Evolutionary conservation across 2,797 vertebrate genomes (phyloP).

Genomic region (Pseudopleuronectes americanus): DNA sequence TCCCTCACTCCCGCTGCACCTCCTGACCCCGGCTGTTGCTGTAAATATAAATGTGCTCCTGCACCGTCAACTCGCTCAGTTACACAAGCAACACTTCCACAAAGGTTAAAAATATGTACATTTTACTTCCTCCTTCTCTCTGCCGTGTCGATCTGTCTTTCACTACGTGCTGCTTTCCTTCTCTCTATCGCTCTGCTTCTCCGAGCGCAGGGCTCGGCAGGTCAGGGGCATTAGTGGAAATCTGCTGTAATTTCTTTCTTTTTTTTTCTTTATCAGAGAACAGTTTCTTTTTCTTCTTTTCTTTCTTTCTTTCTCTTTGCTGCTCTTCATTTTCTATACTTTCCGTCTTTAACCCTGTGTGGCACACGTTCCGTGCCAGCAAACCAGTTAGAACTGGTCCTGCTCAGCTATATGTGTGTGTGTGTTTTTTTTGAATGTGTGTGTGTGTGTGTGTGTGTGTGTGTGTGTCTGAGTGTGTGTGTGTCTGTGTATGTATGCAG

Average conservation of each 20-base stretch:
- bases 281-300: conserved; percentile 30
- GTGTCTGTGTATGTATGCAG: conserved; percentile 29
- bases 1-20: conserved; percentile 46
- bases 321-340: neutral
- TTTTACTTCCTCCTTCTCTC: conserved; percentile 52
- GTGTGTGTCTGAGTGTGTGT: neutral
- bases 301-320: neutral
- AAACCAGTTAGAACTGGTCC: conserved; percentile 91
- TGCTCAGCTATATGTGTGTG: conserved; percentile 44
- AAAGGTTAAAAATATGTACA: conserved; percentile 63
- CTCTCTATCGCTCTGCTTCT: conserved; percentile 36
- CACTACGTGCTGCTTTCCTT: conserved; percentile 7
- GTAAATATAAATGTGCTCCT: conserved; percentile 67
- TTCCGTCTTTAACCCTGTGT: conserved; percentile 65
- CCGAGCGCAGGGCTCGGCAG: conserved; percentile 43
- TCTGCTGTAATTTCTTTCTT: conserved; percentile 30
- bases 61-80: conserved; percentile 55
- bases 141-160: conserved; percentile 35
- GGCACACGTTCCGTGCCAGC: conserved; percentile 85
- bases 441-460: conserved; percentile 1
- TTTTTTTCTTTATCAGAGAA: neutral
- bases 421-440: conserved; percentile 4
- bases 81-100: conserved; percentile 64
- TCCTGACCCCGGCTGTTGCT: conserved; percentile 60
- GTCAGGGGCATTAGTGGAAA: conserved; percentile 56